Evolutionary conservation across 2,113 vertebrate species (phyloP).

Genomic region (Melanocharis versteri): DNA sequence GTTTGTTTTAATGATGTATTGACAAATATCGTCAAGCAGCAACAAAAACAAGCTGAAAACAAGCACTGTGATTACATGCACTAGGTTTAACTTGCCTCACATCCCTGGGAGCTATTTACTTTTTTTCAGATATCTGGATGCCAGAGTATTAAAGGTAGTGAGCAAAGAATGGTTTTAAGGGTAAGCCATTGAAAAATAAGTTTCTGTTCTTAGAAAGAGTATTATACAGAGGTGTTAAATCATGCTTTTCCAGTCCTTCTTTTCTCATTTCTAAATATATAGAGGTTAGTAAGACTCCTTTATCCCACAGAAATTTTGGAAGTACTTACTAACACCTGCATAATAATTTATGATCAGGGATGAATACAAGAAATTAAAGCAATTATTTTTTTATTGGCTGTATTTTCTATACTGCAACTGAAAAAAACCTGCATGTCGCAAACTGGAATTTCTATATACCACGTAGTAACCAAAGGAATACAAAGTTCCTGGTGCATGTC

Average conservation of each 20-base stretch:
- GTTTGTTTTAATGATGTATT: not conserved
- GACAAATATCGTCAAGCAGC: not conserved
- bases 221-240: not conserved
- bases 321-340: not conserved
- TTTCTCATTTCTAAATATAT: not conserved
- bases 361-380: not conserved
- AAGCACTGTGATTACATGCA: not conserved
- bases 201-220: not conserved
- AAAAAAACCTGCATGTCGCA: not conserved
- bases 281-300: not conserved
- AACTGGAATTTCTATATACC: not conserved
- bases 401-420: not conserved
- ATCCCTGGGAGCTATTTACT: not conserved
- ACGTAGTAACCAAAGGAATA: not conserved
- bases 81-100: not conserved
- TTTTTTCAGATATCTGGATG: not conserved
- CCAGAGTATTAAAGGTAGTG: not conserved
- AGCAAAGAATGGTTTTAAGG: not conserved
- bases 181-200: not conserved
- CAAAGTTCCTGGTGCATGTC: not conserved
- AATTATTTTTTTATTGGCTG: not conserved
- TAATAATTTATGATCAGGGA: not conserved
- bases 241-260: not conserved
- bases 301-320: not conserved
- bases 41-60: slow-evolving; percentile 3